Evolutionary conservation across 2,797 vertebrate genomes (phyloP), one percentile per base, ranked within the genome.

Genomic region (Hemibagrus guttatus): DNA sequence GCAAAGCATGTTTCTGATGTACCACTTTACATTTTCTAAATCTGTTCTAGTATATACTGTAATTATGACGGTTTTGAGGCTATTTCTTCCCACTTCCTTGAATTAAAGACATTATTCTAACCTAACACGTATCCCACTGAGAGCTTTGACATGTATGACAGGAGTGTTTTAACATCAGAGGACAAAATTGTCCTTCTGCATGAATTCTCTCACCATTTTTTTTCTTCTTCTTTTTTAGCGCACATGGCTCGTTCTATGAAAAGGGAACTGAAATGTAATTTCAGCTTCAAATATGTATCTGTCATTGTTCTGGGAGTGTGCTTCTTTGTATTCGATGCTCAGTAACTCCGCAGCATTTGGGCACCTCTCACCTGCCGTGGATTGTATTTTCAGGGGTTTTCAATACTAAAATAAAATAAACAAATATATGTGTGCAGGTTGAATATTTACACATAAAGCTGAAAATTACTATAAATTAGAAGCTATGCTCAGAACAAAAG

Each of bases 51-150:
- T 49, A 21, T 13, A 39, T 84, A 81, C 23, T 82, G 79, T 61
- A 88, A 81, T 87, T 84, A 84, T 78, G 14, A 84, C 39, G 72
- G 39, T 63, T 88, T 76, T 83, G 59, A 83, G n/a, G 61, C 56
- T 49, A 63, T 82, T 87, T 82, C 79, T 66, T 66, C 69, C 72
- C 59, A 42, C 84, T 79, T 81, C 85, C n/a, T 31, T 80, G 68
- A 88, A 90, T 87, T 78, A 85, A 85, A 78, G 52, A 39, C 81
- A 66, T 87, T 83, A 85, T 39, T 59, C 49, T 83, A 72, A 89
- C 52, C 58, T 81, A 89, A 88, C 13, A 31, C 11, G 11, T 21
- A 75, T 68, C 68, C 35, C 76, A 39, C 61, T 46, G 35, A 16
- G 21, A 49, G 19, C 61, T 85, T 84, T 59, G 54, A 76, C 81